Percentiles rank a stretch among this genome's conserved stretches.
These are phyloP conservation scores for Coelogynopora nodosa DNA, from an alignment of 2,888 invertebrate species.

Conservation along the genomic window DNA sequence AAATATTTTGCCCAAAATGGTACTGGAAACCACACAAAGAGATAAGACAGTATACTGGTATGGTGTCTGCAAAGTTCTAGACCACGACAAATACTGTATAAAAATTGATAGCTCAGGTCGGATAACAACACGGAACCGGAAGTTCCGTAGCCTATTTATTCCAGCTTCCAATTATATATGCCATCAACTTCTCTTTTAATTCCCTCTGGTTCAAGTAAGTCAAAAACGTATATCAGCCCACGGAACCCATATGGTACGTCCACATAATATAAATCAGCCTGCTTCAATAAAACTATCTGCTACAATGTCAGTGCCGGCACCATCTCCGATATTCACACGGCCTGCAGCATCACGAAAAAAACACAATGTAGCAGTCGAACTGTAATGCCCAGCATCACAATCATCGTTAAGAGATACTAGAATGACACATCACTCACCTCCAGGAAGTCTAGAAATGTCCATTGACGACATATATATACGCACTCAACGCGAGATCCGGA, in stretches of 20 bases:
- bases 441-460: neutral
- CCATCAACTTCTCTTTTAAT: neutral
- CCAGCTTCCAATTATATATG: neutral
- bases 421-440: neutral
- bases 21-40: neutral
- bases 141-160: neutral
- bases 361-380: constrained; percentile 12
- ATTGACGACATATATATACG: neutral
- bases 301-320: neutral
- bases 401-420: neutral
- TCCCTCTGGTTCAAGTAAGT: neutral
- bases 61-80: neutral
- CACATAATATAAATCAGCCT: neutral
- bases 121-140: no score
- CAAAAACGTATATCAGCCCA: neutral
- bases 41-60: neutral
- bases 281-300: no score
- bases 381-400: neutral
- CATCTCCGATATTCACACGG: neutral
- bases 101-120: no score
- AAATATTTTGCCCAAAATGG: neutral
- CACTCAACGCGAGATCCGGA: neutral
- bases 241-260: neutral
- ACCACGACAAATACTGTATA: no score
- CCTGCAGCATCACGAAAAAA: neutral